Base-by-base conservation (phyloP, 2,888 invertebrate species). In the Ophion obscuratus region DNA sequence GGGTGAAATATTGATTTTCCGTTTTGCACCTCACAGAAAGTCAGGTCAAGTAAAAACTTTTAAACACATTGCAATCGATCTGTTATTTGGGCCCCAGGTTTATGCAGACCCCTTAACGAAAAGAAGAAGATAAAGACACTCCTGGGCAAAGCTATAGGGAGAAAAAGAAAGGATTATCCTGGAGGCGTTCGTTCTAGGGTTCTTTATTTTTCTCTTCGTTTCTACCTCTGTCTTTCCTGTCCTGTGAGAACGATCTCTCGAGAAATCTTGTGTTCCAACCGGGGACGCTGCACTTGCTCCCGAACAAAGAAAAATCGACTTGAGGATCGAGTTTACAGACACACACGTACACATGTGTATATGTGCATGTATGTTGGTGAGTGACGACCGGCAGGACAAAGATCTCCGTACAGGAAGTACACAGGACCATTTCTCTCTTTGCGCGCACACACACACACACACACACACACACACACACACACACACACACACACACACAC, bases 241-340 rank as follows among this genome's bases (percentile, higher is more conserved):
- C 40, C 62, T n/a, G 70, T 24, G 61, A 61, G 61, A 77, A 82
- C 61, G 68, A 83, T 83, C 74, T 83, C 74, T 24, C 61, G 68
- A 62, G 57, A 68, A 40, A 75, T 71, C 71, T 71, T 24, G 31
- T 27, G 70, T 44, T 17, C 47, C 44, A 74, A 70, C 79, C 68
- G 78, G 73, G 79, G 68, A 68, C 62, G 36, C 47, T 17, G 75
- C 75, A 83, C 83, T 78, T 67, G 83, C 66, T 20, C 74, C 40
- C 24, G 76, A 64, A 84, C 80, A 84, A 84, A 84, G 80, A 84
- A 84, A 84, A 84, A 84, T 80, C 76, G 64, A 61, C 61, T 20
- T 20, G 61, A 61, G 61, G 24, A 61, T 61, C 61, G 61, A 20
- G 53, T 53, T 53, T 24, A 20, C 20, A 20, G 20, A 61, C 61